A percentile compares a stretch with the other conserved stretches of the same genome.
Conservation (phyloP, 1,140 invertebrate species). For the Sinonovacula constricta region DNA sequence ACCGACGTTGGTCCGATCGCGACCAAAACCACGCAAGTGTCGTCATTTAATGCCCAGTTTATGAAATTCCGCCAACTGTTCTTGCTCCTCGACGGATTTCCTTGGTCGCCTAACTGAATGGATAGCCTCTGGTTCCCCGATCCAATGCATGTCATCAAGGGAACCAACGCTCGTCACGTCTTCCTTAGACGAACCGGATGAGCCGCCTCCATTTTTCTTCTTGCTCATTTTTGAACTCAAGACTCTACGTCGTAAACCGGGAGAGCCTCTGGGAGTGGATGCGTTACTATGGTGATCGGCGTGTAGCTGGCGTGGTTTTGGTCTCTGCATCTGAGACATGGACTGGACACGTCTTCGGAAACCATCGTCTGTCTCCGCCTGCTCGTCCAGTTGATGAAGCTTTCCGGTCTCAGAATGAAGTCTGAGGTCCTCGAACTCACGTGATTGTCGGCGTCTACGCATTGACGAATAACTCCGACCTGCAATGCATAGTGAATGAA, state of each 20-base stretch:
- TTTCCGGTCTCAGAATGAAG: conserved; percentile 27
- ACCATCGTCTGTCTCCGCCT: neutral
- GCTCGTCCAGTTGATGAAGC: neutral
- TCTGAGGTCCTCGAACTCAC: conserved; percentile 39
- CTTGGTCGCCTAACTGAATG: conserved; percentile 57
- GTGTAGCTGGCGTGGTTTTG: neutral
- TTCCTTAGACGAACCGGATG: conserved; percentile 19
- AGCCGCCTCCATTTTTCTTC: conserved; percentile 27
- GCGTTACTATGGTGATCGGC: neutral
- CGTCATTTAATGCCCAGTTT: conserved; percentile 8
- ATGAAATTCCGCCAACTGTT: conserved; percentile 38
- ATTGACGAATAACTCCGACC: conserved; percentile 5
- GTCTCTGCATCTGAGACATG: conserved; percentile 33
- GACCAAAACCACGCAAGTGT: too few relatives aligned
- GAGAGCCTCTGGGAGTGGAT: conserved; percentile 24
- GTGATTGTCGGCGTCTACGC: conserved; percentile 18
- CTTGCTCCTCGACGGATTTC: conserved; percentile 58
- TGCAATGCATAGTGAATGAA: conserved; percentile 13
- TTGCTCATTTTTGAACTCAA: neutral
- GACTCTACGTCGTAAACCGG: conserved; percentile 4
- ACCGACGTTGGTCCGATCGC: too few relatives aligned
- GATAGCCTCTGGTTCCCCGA: conserved; percentile 61
- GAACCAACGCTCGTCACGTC: conserved; percentile 20
- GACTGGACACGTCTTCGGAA: conserved; percentile 26
- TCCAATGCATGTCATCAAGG: conserved; percentile 51